Evolutionary conservation across 2,113 vertebrate species (phyloP).

Genomic region (Onychostruthus taczanowskii): DNA sequence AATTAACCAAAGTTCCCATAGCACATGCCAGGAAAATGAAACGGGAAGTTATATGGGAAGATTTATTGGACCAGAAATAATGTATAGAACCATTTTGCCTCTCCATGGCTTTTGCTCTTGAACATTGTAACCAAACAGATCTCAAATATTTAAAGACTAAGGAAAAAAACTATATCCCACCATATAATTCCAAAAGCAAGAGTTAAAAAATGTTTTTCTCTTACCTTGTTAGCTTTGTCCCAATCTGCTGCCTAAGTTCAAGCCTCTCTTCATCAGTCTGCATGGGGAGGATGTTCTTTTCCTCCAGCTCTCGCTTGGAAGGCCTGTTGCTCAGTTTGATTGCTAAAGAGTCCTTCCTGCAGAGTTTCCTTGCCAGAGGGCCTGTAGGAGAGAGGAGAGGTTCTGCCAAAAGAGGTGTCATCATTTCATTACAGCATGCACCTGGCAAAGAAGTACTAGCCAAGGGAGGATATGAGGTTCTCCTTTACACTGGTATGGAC

Average conservation of each 20-base stretch:
- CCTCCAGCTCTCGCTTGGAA: conserved; percentile 93
- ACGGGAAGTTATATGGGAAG: background rate
- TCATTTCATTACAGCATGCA: background rate
- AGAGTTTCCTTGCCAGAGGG: conserved; percentile 91
- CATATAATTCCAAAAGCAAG: background rate
- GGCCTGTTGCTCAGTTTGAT: conserved; percentile 98
- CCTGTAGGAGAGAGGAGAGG: conserved; percentile 71
- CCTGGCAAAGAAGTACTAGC: background rate
- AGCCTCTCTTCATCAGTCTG: conserved; percentile 95
- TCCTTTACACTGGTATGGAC: background rate
- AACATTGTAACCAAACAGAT: background rate
- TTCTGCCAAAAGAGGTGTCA: conserved; percentile 40
- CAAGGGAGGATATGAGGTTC: background rate
- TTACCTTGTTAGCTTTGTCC: conserved; percentile 95
- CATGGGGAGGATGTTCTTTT: conserved; percentile 97
- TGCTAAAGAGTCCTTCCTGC: conserved; percentile 96
- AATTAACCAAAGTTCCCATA: background rate
- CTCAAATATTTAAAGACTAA: background rate
- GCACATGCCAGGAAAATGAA: background rate
- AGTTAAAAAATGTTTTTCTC: background rate
- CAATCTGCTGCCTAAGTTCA: conserved; percentile 95
- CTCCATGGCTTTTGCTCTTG: background rate
- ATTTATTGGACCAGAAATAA: background rate
- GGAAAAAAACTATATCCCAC: background rate
- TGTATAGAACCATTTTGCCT: rapidly evolving